Evolutionary conservation across 2,113 vertebrate genomes (phyloP).

Genomic region (Urocolius indicus): DNA sequence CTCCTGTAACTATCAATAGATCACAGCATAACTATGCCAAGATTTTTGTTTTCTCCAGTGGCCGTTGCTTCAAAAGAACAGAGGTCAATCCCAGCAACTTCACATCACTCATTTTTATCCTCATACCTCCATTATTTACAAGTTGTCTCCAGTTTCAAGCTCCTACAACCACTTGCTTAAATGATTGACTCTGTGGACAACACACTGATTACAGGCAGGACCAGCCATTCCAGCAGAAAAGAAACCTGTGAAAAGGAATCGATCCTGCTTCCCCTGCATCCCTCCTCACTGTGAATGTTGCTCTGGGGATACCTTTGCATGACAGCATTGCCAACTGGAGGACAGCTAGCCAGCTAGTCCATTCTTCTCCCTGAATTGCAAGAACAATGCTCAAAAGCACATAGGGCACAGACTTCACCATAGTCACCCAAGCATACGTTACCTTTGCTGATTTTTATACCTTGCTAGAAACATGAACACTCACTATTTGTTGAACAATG

Average conservation of each 20-base stretch:
- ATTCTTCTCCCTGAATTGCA: not conserved
- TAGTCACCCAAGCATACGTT: not conserved
- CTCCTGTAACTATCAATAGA: not conserved
- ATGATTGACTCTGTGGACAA: not conserved
- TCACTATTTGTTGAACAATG: not conserved
- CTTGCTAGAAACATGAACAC: not conserved
- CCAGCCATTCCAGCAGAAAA: not conserved
- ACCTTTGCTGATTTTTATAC: not conserved
- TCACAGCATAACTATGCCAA: not conserved
- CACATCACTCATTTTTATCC: not conserved
- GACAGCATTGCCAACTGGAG: not conserved
- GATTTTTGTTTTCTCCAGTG: not conserved
- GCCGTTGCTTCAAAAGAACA: not conserved
- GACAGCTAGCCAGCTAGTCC: not conserved
- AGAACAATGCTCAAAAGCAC: not conserved
- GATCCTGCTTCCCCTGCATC: not conserved
- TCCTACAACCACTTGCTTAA: not conserved
- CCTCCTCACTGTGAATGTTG: not conserved
- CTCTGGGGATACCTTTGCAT: not conserved
- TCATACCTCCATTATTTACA: not conserved
- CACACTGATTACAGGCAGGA: not conserved
- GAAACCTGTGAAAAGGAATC: not conserved
- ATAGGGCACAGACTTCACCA: rapidly evolving
- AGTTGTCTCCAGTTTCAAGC: not conserved
- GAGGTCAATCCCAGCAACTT: not conserved